These are phyloP conservation scores for Nothoprocta pentlandii DNA, from an alignment of 2,113 vertebrate species.

Conservation along the genomic window DNA sequence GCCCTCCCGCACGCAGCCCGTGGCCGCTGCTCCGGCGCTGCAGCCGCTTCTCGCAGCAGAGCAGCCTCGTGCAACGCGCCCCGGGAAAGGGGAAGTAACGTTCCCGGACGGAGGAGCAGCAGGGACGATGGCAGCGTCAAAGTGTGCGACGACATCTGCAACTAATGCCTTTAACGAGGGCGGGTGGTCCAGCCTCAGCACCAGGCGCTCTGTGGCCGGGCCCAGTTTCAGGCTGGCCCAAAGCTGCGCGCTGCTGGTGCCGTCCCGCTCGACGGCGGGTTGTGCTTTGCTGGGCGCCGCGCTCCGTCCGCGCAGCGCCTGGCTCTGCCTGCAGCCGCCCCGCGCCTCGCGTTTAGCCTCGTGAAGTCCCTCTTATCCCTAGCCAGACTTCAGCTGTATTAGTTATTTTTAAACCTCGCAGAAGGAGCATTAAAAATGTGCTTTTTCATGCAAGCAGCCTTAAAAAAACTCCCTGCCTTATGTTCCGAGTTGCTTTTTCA, in stretches of 20 bases:
- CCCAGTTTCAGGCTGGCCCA: background rate
- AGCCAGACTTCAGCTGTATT: slow-evolving; percentile 48
- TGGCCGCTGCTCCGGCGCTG: background rate
- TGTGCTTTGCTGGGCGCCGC: background rate
- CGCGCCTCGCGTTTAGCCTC: slow-evolving; percentile 36
- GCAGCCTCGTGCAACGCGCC: background rate
- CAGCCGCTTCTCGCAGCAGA: background rate
- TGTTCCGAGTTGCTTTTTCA: slow-evolving; percentile 61
- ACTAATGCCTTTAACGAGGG: background rate
- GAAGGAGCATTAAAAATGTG: slow-evolving; percentile 74
- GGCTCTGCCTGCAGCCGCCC: background rate
- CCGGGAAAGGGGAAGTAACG: background rate
- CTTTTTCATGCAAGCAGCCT: slow-evolving; percentile 67
- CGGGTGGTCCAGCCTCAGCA: background rate
- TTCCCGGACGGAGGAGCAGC: background rate
- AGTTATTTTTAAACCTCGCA: slow-evolving; percentile 66
- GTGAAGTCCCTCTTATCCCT: slow-evolving; percentile 33
- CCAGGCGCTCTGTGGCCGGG: background rate
- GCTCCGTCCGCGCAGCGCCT: too few relatives aligned
- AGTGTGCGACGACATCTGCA: background rate
- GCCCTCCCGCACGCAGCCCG: slow-evolving; percentile 6
- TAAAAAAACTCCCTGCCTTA: slow-evolving; percentile 9
- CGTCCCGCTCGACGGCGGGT: slow-evolving; percentile 5
- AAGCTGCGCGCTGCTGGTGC: background rate
- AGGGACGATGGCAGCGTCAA: background rate